These are phyloP conservation scores for Falcaria lacertinaria DNA, from an alignment of 2,888 invertebrate species.

Conservation along the genomic window DNA sequence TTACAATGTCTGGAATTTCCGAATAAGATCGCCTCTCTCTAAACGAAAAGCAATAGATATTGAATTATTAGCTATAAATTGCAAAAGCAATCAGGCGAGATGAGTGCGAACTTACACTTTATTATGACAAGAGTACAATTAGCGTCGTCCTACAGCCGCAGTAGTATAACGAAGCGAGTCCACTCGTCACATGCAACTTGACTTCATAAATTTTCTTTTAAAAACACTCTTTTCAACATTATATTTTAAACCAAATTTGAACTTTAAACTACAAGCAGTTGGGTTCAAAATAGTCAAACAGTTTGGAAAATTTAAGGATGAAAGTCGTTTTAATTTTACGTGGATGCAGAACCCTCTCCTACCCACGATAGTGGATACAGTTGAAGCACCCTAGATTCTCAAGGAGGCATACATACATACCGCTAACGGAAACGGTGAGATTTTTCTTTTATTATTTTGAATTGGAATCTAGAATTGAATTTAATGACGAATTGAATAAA, in stretches of 20 bases:
- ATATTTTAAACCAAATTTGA: constrained; percentile 5
- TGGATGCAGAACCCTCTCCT: constrained; percentile 50
- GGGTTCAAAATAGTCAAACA: constrained; percentile 8
- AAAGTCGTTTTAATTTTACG: constrained; percentile 25
- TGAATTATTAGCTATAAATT: too few relatives aligned
- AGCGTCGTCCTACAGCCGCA: constrained; percentile 50
- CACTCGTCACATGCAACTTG: constrained; percentile 59
- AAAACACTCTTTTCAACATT: constrained; percentile 21
- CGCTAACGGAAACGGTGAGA: constrained; percentile 32
- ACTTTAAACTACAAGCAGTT: constrained; percentile 5
- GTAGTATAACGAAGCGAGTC: constrained; percentile 62
- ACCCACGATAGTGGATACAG: constrained; percentile 47
- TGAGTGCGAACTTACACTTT: constrained; percentile 3
- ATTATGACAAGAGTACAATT: constrained; percentile 55
- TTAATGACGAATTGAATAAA: neutral
- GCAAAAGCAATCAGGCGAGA: constrained; percentile 4
- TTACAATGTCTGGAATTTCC: too few relatives aligned
- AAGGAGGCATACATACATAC: constrained; percentile 43
- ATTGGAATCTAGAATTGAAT: constrained; percentile 4
- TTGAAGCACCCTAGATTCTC: constrained; percentile 38
- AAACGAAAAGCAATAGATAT: too few relatives aligned
- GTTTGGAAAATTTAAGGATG: constrained; percentile 11
- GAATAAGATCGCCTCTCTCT: too few relatives aligned
- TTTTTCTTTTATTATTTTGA: constrained; percentile 21
- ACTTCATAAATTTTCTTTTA: constrained; percentile 36